Percentiles rank a stretch among this genome's conserved stretches.
Evolutionary conservation across 1,140 invertebrate species (phyloP).

Genomic region (Philopotamus ludificatus): DNA sequence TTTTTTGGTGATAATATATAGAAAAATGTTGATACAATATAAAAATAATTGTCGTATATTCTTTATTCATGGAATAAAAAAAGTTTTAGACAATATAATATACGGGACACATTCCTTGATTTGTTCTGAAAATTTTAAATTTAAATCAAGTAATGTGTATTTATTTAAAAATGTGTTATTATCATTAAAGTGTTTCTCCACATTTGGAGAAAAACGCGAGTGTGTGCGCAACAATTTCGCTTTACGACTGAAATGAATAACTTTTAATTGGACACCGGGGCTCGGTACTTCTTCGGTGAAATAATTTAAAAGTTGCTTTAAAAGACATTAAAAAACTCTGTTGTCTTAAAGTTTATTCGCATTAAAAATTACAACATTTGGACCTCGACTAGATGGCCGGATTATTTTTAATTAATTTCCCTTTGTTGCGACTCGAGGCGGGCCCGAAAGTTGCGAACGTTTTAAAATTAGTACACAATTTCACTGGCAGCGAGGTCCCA

Average conservation of each 20-base stretch:
- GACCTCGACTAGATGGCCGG: background rate
- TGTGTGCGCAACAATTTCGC: too few relatives aligned
- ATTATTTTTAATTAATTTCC: background rate
- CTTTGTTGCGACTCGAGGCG: background rate
- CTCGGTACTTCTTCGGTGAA: slow-evolving; percentile 8
- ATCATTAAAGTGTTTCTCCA: too few relatives aligned
- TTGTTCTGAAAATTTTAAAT: too few relatives aligned
- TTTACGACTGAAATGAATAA: slow-evolving; percentile 33
- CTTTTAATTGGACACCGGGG: slow-evolving; percentile 35
- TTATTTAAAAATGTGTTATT: too few relatives aligned
- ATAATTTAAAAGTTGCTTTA: slow-evolving; percentile 34
- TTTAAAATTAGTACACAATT: background rate
- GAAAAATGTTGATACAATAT: too few relatives aligned
- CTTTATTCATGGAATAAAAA: too few relatives aligned
- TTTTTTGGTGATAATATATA: too few relatives aligned
- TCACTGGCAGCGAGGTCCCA: background rate
- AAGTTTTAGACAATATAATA: too few relatives aligned
- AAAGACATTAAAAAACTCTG: slow-evolving; percentile 36
- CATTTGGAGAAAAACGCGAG: too few relatives aligned
- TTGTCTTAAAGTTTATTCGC: slow-evolving; percentile 27
- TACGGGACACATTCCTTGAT: too few relatives aligned
- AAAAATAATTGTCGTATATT: too few relatives aligned
- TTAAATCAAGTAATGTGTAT: too few relatives aligned
- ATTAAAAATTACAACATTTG: slow-evolving; percentile 36
- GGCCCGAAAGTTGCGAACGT: background rate